Evolutionary conservation across 2,888 invertebrate species (phyloP), one percentile per base, ranked within the genome.

Genomic region (Nomada ruficornis): DNA sequence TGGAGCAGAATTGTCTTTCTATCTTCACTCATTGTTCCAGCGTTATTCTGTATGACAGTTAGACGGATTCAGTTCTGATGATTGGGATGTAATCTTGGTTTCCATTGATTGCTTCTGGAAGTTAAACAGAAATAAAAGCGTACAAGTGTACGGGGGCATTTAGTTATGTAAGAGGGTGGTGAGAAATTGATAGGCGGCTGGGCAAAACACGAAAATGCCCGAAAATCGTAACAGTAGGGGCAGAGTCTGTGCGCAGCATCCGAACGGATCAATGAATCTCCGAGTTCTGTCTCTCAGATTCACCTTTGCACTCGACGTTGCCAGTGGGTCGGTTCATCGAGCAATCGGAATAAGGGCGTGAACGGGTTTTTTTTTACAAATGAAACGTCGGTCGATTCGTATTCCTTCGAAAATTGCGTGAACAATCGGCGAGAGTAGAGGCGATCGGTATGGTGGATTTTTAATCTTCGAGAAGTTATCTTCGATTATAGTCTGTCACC

Each of bases 221-320:
- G 26, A 84, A 80, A 78, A 65, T 78, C 23, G 44, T 20, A 73
- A 62, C 79, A 80, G 86, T 76, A 85, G 83, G 87, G 85, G 71
- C 80, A 63, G 54, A 74, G 76, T 84, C 79, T 78, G 74, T 85
- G 91, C 91, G 91, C 91, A 91, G 91, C 91, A 91, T 91, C 91
- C 91, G 81, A 89, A 83, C 80, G 91, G 91, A 91, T 91, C 91
- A 88, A 91, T 91, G 91, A 89, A 83, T 86, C 82, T 77, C 78
- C 77, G 79, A 71, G 72, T 74, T 73, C 77, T 75, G 70, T 73
- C 84, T 76, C 81, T 76, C 84, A 84, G 82, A 80, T 88, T 77
- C 73, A 80, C 74, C 76, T 73, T 72, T 70, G 79, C 77, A 82
- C 73, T 77, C 79, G 68, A 55, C 80, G 81, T 82, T 77, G 78